Evolutionary conservation across 2,113 vertebrate species (phyloP), one percentile per base, ranked within the genome.

Genomic region (Pluvialis apricaria): DNA sequence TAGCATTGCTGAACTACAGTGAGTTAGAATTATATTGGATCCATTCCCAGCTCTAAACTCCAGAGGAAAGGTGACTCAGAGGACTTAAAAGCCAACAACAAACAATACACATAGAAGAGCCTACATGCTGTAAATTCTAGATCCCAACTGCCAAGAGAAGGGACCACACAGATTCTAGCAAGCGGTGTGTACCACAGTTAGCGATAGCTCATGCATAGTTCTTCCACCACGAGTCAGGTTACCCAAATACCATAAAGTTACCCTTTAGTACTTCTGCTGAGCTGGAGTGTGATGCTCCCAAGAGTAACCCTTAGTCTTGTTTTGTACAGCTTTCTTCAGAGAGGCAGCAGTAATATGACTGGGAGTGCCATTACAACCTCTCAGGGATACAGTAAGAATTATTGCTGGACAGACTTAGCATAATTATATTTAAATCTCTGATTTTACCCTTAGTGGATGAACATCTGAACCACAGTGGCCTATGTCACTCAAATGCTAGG

Each of bases 41-140:
- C 83, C 36, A 80, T 88, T 92, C 76, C 58, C 84, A 80, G 73
- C 55, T 69, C 18, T 61, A 24, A 94, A 72, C 44, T 91, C 78
- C 57, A 80, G 45, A 62, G 2, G 9, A 88, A 88, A 93, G 47
- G 87, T 77, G 90, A 86, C 71, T 83, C 72, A 55, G 75, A 91
- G 45, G 75, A 93, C 54, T 77, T 7, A 8, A 80, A 89, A 90
- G 24, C 55, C 52, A 58, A 29, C 14, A 82, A 55, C 38, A 79
- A 84, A 71, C 82, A 81, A 21, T 19, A 42, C 61, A 73, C 11
- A 19, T 0, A 42, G 38, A 81, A 38, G 52, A 92, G 17, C 62
- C 38, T 75, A 55, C 13, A 7, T 12, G 11, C 20, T 38, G 24
- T 62, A 24, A 51, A 45, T 42, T 57, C 19, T 61, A 85, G 15